Conservation (phyloP, 2,797 vertebrate genomes). For the Gastrophryne carolinensis region DNA sequence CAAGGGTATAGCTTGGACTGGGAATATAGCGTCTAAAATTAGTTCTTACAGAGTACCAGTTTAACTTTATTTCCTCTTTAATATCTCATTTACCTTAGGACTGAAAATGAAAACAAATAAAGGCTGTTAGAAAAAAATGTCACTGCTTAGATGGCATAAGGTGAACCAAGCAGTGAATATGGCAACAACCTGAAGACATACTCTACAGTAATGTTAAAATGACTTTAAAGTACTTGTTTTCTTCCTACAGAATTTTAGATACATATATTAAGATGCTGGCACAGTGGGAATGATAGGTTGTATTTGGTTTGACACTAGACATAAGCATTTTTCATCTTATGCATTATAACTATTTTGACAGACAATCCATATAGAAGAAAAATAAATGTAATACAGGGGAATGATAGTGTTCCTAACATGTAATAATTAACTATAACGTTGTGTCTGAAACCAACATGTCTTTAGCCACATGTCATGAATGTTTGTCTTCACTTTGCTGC, state of each 20-base stretch:
- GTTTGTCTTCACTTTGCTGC: no score
- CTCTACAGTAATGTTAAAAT: conserved; percentile 50
- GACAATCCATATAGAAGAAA: conserved; percentile 43
- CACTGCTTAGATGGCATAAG: conserved; percentile 16
- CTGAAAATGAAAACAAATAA: conserved; percentile 4
- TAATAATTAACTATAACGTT: no score
- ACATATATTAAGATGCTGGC: conserved; percentile 44
- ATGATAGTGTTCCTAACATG: no score
- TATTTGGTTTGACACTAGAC: conserved; percentile 47
- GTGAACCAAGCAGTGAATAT: conserved; percentile 33
- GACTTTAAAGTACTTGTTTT: conserved; percentile 49
- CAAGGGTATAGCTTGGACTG: no score
- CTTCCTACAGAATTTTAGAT: conserved; percentile 38
- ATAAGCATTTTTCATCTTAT: conserved; percentile 40
- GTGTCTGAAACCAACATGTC: background rate
- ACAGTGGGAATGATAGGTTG: conserved; percentile 49
- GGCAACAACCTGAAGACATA: conserved; percentile 44
- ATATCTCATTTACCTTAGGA: background rate
- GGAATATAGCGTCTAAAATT: no score
- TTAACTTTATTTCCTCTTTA: no score
- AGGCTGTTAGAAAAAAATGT: conserved; percentile 5
- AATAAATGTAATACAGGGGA: no score
- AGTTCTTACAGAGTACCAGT: no score
- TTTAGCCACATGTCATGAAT: no score
- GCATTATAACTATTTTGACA: conserved; percentile 49